Base-by-base conservation (phyloP, 2,113 vertebrate species). In the Peromyscus polionotus region DNA sequence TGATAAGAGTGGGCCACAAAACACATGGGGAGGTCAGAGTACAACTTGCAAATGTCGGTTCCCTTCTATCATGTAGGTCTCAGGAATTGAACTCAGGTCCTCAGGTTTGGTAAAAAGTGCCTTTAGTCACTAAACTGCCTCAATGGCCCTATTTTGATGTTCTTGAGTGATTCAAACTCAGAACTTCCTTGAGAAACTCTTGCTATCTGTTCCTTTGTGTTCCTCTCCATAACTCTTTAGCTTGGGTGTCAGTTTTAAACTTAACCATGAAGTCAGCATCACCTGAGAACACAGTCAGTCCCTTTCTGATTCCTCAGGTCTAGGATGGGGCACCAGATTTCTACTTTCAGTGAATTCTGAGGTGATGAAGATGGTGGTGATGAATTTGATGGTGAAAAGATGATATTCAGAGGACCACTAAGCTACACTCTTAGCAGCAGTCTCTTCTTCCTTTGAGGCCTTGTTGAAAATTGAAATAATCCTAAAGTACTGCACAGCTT, bases 151-250 rank as follows among this genome's bases (percentile, higher is more conserved):
- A 63, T 65, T 39, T 63, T 63, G 24, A 79, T 70, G 48, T 70
- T 85, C 61, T 94, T 86, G 59, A 91, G 33, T 91, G 63, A 68
- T 65, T 54, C 39, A 67, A 88, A 76, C 42, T n/a, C 75, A 39
- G 51, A 79, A 59, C 17, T 76, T 76, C 31, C 76, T 54, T 93
- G 51, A 81, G 54, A 91, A 86, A 51, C 88, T 76, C 57, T 85
- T 8, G 1, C 10, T 54, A 13, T 79, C 31, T 81, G 36, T 95
- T 72, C 63, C 31, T 65, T 63, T 87, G 48, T 51, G 63, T 57
- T 57, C 7, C 20, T 72, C 57, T 36, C 68, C 13, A 57, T 13
- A 63, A 45, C 48, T 92, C 63, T 73, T 61, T 75, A 42, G 75
- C 63, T 90, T 75, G 48, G 84, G 65, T 16, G 24, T 12, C 48